phyloP scores from a whole-genome alignment of 2,113 vertebrate species.

The Oreochromis niloticus region DNA sequence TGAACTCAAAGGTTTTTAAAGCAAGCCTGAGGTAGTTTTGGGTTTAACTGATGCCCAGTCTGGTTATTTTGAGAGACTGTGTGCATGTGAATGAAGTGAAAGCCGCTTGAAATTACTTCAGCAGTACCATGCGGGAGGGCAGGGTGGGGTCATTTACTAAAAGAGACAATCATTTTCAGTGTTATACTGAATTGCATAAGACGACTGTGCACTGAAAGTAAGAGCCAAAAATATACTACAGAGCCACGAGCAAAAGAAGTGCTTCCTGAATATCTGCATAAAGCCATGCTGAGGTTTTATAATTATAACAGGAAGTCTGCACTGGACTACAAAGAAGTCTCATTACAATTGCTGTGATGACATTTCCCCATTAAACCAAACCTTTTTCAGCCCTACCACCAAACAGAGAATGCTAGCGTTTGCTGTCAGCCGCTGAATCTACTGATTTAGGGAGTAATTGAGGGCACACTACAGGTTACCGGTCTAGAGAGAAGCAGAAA shows the following conservation, averaged over 20 bases:
- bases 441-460: neutral
- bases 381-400: neutral
- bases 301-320: neutral
- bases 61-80: slow-evolving; percentile 3
- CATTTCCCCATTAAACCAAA: neutral
- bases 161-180: neutral
- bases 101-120: neutral
- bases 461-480: neutral
- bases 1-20: neutral
- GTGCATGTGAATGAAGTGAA: neutral
- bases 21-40: neutral
- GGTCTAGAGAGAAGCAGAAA: neutral
- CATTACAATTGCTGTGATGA: neutral
- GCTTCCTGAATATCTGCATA: neutral
- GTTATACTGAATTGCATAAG: neutral
- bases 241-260: neutral
- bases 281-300: neutral
- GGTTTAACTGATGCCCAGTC: neutral
- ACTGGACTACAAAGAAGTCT: neutral
- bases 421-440: neutral
- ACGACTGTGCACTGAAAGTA: neutral
- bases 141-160: neutral
- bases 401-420: neutral
- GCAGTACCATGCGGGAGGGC: neutral
- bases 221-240: neutral